A percentile compares a stretch with the other conserved stretches of the same genome.
Evolutionary conservation across 2,797 vertebrate genomes (phyloP).

Genomic region (Lindbergichthys nudifrons): DNA sequence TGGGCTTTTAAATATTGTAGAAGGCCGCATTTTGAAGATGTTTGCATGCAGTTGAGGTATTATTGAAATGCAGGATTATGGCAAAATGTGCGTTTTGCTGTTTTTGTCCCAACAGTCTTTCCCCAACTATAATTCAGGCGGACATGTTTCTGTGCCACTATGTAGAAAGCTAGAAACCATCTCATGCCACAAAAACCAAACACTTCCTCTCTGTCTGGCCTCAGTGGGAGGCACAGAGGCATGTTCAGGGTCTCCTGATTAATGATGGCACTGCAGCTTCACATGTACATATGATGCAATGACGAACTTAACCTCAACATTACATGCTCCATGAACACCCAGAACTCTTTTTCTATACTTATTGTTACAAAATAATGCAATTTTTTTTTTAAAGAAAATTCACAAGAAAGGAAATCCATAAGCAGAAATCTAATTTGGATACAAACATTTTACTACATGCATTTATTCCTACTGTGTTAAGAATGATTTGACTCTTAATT

Average conservation of each 20-base stretch:
- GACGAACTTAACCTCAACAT: background rate
- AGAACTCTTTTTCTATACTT: background rate
- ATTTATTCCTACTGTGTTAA: background rate
- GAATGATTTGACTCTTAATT: background rate
- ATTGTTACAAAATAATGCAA: background rate
- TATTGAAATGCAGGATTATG: conserved; percentile 18
- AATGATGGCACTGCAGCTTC: conserved; percentile 18
- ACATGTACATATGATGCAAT: conserved; percentile 5
- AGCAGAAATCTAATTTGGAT: background rate
- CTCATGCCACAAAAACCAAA: conserved; percentile 20
- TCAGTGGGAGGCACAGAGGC: conserved; percentile 23
- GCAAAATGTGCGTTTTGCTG: background rate
- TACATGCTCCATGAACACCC: background rate
- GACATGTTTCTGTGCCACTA: conserved; percentile 33
- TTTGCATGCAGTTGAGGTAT: background rate
- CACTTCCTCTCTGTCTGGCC: conserved; percentile 35
- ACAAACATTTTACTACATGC: too few species aligned
- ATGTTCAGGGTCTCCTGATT: conserved; percentile 34
- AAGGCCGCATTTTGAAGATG: background rate
- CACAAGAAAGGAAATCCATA: background rate
- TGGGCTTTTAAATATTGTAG: background rate
- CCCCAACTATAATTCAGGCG: conserved; percentile 5
- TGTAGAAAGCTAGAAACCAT: conserved; percentile 29
- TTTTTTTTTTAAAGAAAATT: too few species aligned
- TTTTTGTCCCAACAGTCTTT: background rate